Conservation (phyloP, 2,888 invertebrate genomes). For the Psococerastis gibbosa region DNA sequence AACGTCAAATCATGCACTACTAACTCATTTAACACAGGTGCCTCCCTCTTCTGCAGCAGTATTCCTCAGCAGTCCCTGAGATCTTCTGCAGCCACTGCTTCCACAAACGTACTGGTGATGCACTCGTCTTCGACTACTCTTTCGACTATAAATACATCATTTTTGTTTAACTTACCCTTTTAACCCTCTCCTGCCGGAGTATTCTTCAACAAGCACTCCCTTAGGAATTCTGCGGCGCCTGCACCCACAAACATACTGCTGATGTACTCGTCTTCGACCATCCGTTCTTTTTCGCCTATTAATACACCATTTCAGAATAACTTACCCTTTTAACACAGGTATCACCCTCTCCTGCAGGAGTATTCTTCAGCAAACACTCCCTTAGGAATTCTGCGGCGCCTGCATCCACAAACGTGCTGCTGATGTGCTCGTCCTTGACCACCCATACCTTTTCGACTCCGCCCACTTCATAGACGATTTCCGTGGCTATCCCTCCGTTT, state of each 20-base stretch:
- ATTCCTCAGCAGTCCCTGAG: no score
- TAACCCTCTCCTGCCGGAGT: no score
- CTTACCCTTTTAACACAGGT: slow-evolving; percentile 18
- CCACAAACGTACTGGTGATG: slow-evolving; percentile 85
- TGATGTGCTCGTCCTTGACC: slow-evolving; percentile 80
- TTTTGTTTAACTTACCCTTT: slow-evolving; percentile 15
- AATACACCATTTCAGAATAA: slow-evolving; percentile 12
- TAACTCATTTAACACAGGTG: no score
- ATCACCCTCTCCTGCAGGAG: slow-evolving; percentile 9
- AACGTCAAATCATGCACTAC: no score
- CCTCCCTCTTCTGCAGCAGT: no score
- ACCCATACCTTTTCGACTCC: slow-evolving; percentile 82
- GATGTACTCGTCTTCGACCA: slow-evolving; percentile 80
- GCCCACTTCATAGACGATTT: slow-evolving; percentile 74
- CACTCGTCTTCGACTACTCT: slow-evolving; percentile 78
- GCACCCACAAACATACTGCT: slow-evolving; percentile 89
- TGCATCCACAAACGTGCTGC: slow-evolving; percentile 86
- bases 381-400: slow-evolving; percentile 91
- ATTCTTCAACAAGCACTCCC: no score
- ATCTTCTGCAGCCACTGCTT: slow-evolving; percentile 76
- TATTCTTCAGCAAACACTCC: slow-evolving; percentile 24
- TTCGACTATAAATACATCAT: slow-evolving; percentile 37
- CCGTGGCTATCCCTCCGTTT: slow-evolving; percentile 98
- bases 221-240: slow-evolving; percentile 87
- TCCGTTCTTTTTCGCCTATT: slow-evolving; percentile 81